phyloP scores from a whole-genome alignment of 92 coral and sea anemone genomes.

The Micromussa lordhowensis region DNA sequence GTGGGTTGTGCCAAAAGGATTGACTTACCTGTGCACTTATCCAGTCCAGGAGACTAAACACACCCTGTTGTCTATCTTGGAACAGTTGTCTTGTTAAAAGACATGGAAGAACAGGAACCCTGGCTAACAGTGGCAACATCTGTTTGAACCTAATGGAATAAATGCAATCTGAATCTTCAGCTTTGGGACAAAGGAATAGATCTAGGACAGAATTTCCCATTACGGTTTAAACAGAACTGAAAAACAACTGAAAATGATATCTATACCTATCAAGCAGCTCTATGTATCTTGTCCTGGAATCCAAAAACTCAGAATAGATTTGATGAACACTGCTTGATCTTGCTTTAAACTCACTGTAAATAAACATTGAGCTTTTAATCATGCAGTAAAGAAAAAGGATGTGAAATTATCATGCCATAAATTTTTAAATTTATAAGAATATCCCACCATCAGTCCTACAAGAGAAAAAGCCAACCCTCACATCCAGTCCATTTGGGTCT shows the following conservation, averaged over 20 bases:
- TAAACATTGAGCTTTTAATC: background rate
- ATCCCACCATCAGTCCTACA: too few species aligned
- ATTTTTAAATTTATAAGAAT: too few species aligned
- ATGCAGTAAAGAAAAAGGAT: background rate
- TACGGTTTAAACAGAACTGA: background rate
- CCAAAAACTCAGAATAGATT: conserved; percentile 85
- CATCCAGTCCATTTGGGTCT: too few species aligned
- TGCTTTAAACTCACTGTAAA: conserved; percentile 83
- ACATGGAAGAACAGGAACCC: conserved; percentile 86
- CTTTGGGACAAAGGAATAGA: too few species aligned
- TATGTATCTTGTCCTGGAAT: conserved; percentile 79
- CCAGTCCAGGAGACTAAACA: conserved; percentile 87
- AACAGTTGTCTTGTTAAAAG: conserved; percentile 64
- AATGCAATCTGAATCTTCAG: background rate
- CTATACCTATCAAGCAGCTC: conserved; percentile 80
- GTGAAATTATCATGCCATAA: background rate
- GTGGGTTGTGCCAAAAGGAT: too few species aligned
- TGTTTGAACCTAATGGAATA: conserved; percentile 72
- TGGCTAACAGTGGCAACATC: conserved; percentile 77
- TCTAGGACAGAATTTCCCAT: background rate
- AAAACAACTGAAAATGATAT: background rate
- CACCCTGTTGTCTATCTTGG: conserved; percentile 23
- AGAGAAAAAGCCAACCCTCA: too few species aligned
- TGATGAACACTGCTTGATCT: conserved; percentile 84
- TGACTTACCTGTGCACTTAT: conserved; percentile 89